Base-by-base conservation (phyloP, 2,888 invertebrate species). In the Brachypterus glaber region DNA sequence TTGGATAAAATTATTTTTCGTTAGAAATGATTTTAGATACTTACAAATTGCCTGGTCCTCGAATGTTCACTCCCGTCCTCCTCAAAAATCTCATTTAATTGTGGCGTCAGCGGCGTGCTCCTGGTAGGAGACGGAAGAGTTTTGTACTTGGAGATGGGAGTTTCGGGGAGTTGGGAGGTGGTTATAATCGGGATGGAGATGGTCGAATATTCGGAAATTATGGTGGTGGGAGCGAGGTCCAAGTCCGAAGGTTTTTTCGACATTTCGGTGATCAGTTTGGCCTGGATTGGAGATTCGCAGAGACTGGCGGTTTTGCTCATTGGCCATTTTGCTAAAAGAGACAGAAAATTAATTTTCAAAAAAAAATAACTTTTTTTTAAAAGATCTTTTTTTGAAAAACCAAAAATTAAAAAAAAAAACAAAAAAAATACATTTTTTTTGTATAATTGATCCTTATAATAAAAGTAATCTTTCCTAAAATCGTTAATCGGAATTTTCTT, bases 71-170 rank as follows among this genome's bases (percentile, higher is more conserved):
- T 75, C 75, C 1, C 69, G 12, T 27, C 73, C 48, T 81, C 81
- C 54, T 82, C 81, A 52, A 74, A 73, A 40, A 82, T 81, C 60
- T 82, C 81, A 52, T 80, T 81, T 30, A 75, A 59, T 52, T 73
- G 76, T 66, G 45, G 62, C 4, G 70, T 64, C 9, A 35, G 42
- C 25, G 44, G 35, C 8, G 26, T 39, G n/a, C 33, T 44, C 29
- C 66, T 58, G 11, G 70, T 68, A 2, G 75, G 70, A 3, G 72
- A 69, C n/a, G 77, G 74, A 70, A 75, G 69, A 1, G 74, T 74
- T 54, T 72, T 74, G 51, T 71, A 74, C 41, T 71, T 72, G 9
- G 69, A 69, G 25, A 64, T 48, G 15, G 55, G 50, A 24, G 58
- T 61, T 37, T 54, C 46, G 9, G 18, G 16, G 9, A 42, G 41